These are phyloP conservation scores for Ennomos erosarius DNA, from an alignment of 2,888 invertebrate species.

Conservation along the genomic window DNA sequence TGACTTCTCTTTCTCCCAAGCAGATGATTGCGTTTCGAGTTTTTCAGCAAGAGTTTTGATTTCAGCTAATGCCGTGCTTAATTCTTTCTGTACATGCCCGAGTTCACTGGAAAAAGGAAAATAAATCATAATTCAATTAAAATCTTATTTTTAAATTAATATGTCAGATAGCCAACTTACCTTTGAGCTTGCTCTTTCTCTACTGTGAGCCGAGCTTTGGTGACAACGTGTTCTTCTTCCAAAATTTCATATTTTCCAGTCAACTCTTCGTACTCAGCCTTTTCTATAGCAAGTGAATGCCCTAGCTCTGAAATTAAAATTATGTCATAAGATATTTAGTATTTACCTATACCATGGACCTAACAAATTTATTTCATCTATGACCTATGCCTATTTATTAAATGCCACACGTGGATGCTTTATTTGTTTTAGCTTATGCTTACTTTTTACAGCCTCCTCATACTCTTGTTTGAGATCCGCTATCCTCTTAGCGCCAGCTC, in stretches of 20 bases:
- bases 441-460: slow-evolving; percentile 89
- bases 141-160: not conserved
- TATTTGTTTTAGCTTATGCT: slow-evolving; percentile 44
- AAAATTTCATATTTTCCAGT: slow-evolving; percentile 93
- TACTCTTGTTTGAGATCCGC: slow-evolving; percentile 88
- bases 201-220: slow-evolving; percentile 91
- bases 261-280: slow-evolving; percentile 91
- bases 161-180: slow-evolving; percentile 61
- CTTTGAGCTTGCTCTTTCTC: slow-evolving; percentile 92
- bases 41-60: slow-evolving; percentile 87
- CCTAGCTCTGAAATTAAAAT: slow-evolving; percentile 86
- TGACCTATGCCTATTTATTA: slow-evolving; percentile 1
- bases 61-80: slow-evolving; percentile 86
- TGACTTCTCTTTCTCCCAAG: slow-evolving; percentile 90
- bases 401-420: too few species aligned
- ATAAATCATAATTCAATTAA: not conserved
- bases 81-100: slow-evolving; percentile 86
- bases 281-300: slow-evolving; percentile 87
- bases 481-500: slow-evolving; percentile 87
- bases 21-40: slow-evolving; percentile 87
- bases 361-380: too few species aligned
- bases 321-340: too few species aligned
- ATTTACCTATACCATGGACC: too few species aligned
- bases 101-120: slow-evolving; percentile 82
- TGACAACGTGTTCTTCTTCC: slow-evolving; percentile 93